Base-by-base conservation (phyloP, 2,888 invertebrate species). In the Drosophila prostipennis region DNA sequence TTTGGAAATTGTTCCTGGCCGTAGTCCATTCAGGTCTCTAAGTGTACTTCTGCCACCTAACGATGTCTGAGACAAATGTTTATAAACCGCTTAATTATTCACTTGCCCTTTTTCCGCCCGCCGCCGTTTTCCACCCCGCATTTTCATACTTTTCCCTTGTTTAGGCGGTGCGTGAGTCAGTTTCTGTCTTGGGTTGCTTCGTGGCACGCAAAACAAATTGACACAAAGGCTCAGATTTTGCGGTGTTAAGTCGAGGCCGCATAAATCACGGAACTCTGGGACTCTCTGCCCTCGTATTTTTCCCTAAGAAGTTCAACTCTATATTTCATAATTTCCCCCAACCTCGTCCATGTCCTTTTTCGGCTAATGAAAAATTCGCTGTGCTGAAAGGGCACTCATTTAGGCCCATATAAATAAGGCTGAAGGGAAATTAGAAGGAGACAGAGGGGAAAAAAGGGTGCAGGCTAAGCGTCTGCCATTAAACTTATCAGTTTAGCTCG, bases 31-130 rank as follows among this genome's bases (percentile, higher is more conserved):
- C 11, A 6, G 16, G 14, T 39, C 48, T 37, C 69, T 37, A 23
- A 37, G 67, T 57, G 67, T 67, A 48, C 49, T 48, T 45, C 51
- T 42, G 46, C 51, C 58, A 57, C 58, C 73, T 55, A 54, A 43
- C 53, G 68, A 52, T 68, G 72, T 74, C 77, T 74, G 86, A 83
- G 83, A 88, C 88, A 87, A 84, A 84, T 84, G 83, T 88, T 88
- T 88, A 77, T 86, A 84, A 84, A 84, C 88, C 84, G 87, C 84
- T 88, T 84, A 87, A 84, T 87, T 88, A 84, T 85, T 84, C 88
- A 87, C 86, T 87, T 87, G 83, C 71, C 88, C 80, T 84, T 87
- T 76, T 74, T 69, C 76, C 32, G 36, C 64, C 54, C 61, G 29
- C 40, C 54, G 37, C 29, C 56, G 34, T 37, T 56, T 37, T 29